A percentile compares a stretch with the other conserved stretches of the same genome.
phyloP scores from a whole-genome alignment of 2,797 vertebrate genomes.

The Carcharodon carcharias region DNA sequence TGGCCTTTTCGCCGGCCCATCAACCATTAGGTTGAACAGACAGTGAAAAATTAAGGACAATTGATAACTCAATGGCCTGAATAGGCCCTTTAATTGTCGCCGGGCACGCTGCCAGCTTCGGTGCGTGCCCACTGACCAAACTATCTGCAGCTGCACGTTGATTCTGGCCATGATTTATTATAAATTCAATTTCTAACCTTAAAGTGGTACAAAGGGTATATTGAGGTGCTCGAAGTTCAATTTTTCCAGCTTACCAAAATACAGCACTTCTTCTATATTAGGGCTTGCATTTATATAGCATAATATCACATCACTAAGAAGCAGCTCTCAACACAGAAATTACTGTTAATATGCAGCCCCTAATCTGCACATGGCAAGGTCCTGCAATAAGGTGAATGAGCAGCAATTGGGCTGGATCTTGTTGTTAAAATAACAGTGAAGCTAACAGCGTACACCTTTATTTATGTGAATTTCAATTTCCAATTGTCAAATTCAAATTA shows the following conservation, averaged over 20 bases:
- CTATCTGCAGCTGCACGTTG: too few relatives aligned
- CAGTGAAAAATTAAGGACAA: too few relatives aligned
- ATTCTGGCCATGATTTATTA: neutral
- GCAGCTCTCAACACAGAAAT: neutral
- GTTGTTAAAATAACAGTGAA: neutral
- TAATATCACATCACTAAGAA: neutral
- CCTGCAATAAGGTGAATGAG: neutral
- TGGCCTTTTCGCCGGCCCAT: too few relatives aligned
- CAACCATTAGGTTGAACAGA: too few relatives aligned
- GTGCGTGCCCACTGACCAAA: too few relatives aligned
- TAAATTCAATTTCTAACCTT: neutral
- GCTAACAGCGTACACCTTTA: too few relatives aligned
- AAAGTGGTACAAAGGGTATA: neutral
- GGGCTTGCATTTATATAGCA: too few relatives aligned
- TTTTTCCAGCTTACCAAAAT: neutral
- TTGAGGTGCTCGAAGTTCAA: neutral
- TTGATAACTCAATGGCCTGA: too few relatives aligned
- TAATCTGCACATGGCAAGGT: neutral
- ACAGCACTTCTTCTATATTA: neutral
- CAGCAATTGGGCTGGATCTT: neutral
- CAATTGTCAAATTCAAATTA: too few relatives aligned
- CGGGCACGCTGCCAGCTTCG: too few relatives aligned
- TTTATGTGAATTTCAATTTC: neutral
- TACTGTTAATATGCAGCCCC: neutral
- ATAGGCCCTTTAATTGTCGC: too few relatives aligned